phyloP scores from a whole-genome alignment of 1,140 invertebrate species.

The Ips typographus region DNA sequence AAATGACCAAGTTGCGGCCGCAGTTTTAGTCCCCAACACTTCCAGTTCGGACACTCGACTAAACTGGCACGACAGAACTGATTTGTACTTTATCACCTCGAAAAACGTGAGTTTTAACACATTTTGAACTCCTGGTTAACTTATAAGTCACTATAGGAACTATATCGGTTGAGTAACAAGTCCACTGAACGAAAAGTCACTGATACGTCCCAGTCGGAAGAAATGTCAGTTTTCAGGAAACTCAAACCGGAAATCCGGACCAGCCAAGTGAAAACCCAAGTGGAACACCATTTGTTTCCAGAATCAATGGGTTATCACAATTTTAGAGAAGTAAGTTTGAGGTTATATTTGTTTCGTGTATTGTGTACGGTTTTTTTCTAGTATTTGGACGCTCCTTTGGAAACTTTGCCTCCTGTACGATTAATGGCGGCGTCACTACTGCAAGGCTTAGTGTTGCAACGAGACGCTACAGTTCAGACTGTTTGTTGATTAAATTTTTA shows the following conservation, averaged over 20 bases:
- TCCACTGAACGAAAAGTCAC: too few relatives aligned
- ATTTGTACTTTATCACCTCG: conserved; percentile 61
- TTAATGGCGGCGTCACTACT: conserved; percentile 53
- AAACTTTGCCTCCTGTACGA: conserved; percentile 57
- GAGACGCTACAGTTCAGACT: conserved; percentile 15
- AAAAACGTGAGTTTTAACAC: conserved; percentile 56
- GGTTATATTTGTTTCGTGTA: background rate
- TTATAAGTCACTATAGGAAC: conserved; percentile 31
- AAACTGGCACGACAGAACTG: conserved; percentile 61
- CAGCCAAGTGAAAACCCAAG: conserved; percentile 9
- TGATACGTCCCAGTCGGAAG: conserved; percentile 9
- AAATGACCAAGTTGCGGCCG: conserved; percentile 51
- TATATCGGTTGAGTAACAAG: conserved; percentile 41
- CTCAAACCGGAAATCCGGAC: conserved; percentile 36
- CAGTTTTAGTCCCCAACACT: conserved; percentile 59
- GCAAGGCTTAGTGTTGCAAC: conserved; percentile 50
- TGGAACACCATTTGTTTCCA: conserved; percentile 34
- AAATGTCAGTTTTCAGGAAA: conserved; percentile 38
- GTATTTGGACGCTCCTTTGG: conserved; percentile 57
- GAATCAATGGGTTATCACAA: conserved; percentile 35
- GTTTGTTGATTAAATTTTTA: background rate
- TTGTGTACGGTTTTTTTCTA: conserved; percentile 51
- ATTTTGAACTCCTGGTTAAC: conserved; percentile 33
- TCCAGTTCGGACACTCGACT: conserved; percentile 52
- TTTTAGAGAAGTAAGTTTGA: conserved; percentile 37